Conservation (phyloP, 2,113 vertebrate genomes). For the Capreolus pygargus region DNA sequence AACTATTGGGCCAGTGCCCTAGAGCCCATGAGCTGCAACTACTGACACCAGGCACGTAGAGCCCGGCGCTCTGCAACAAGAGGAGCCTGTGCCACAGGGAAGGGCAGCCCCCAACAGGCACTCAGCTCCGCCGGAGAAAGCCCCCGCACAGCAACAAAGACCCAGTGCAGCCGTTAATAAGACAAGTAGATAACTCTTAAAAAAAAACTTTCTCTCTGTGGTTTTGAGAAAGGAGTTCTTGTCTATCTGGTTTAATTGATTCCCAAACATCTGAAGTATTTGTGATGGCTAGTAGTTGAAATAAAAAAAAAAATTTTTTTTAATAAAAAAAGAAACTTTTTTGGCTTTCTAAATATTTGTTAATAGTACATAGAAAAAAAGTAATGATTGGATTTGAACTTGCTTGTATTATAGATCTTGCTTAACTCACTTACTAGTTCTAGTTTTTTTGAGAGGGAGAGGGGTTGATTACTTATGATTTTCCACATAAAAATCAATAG, state of each 20-base stretch:
- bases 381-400: background rate
- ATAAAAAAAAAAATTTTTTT: too few species aligned
- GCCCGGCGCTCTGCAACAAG: rapidly evolving
- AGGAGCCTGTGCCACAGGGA: background rate
- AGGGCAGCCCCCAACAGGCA: background rate
- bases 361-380: background rate
- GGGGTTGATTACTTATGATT: background rate
- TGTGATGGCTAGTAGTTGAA: background rate
- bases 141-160: too few species aligned
- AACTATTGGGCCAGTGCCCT: background rate
- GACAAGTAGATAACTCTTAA: background rate
- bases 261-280: background rate
- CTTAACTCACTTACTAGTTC: background rate
- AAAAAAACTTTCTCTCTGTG: background rate
- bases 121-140: background rate
- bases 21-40: background rate
- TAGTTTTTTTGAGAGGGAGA: background rate
- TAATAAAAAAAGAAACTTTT: background rate
- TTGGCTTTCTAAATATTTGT: background rate
- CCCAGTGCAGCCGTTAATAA: background rate
- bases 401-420: background rate
- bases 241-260: background rate
- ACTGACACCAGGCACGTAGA: rapidly evolving
- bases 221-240: background rate
- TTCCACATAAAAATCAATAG: background rate